Conservation (phyloP, 2,888 invertebrate species). For the Plutella xylostella region DNA sequence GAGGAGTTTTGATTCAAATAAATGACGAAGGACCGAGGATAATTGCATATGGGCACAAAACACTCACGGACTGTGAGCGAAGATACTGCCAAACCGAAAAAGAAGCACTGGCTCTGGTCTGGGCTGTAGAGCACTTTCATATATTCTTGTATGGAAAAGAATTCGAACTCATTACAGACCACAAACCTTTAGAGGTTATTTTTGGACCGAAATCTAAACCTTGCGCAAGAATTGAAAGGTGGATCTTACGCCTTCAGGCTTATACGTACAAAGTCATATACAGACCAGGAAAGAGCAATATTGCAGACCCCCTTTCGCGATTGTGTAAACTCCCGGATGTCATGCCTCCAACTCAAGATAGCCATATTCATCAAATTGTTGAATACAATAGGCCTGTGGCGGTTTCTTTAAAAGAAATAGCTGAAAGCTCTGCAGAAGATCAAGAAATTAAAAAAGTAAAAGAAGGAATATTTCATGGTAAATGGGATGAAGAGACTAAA, state of each 20-base stretch:
- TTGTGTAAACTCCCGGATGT: constrained; percentile 5
- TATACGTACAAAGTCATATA: constrained; percentile 25
- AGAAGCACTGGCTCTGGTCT: constrained; percentile 23
- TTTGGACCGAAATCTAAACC: constrained; percentile 26
- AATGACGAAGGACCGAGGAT: constrained; percentile 17
- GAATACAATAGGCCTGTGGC: background rate
- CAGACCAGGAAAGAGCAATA: constrained; percentile 23
- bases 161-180: constrained; percentile 26
- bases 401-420: constrained; percentile 1
- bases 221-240: constrained; percentile 28
- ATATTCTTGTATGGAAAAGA: constrained; percentile 22
- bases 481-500: constrained; percentile 8
- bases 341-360: background rate
- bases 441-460: background rate
- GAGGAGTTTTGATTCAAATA: constrained; percentile 17
- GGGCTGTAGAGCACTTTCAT: constrained; percentile 24
- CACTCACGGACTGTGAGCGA: constrained; percentile 20
- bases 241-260: constrained; percentile 26
- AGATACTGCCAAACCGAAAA: constrained; percentile 25
- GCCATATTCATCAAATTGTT: background rate
- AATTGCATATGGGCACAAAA: constrained; percentile 23
- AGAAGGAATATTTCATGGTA: constrained; percentile 3
- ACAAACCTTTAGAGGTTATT: constrained; percentile 32
- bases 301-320: constrained; percentile 23
- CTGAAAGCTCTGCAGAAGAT: background rate